Evolutionary conservation across 2,797 vertebrate species (phyloP), one percentile per base, ranked within the genome.

Genomic region (Squalus acanthias): DNA sequence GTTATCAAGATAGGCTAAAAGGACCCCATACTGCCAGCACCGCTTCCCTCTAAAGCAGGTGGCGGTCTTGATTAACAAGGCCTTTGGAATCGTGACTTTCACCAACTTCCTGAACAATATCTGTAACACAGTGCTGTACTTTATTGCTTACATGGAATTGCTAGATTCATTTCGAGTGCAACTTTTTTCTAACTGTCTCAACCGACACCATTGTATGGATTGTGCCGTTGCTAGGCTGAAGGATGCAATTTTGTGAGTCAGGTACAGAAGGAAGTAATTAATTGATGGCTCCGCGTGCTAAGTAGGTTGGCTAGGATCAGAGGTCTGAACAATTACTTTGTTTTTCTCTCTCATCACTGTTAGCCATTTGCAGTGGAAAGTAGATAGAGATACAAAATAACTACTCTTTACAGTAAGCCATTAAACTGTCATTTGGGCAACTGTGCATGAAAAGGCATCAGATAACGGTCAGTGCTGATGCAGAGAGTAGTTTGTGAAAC

Each of bases 401-500:
- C 98, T 98, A 98, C 98, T 97, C 97, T 97, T 98, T 97, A 97
- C 98, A 97, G 97, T 97, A 98, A 97, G 97, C 97, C 98, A 98
- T 98, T 98, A 98, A 98, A 98, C 98, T 98, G 98, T 98, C 97
- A 97, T 98, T 98, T 98, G 98, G 97, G 97, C 98, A 98, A 98
- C 98, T 98, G 98, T 97, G 98, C 98, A 97, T 98, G 98, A 98
- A 98, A 97, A 98, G 97, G 97, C 97, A 97, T 97, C 97, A 98
- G 98, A 97, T 98, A 98, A 97, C 97, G 97, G 97, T 97, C 98
- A 98, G 97, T 97, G 97, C 97, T 97, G 97, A 97, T 97, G 98
- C 98, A 98, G 98, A 98, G 98, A 98, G 97, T 97, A 97, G 97
- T 98, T 98, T 98, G 98, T 98, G 98, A 98, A 98, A 98, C 98